These are phyloP conservation scores for Beroe forskalii DNA, from an alignment of 37 sponge, comb jelly and placozoan genomes.

Conservation along the genomic window DNA sequence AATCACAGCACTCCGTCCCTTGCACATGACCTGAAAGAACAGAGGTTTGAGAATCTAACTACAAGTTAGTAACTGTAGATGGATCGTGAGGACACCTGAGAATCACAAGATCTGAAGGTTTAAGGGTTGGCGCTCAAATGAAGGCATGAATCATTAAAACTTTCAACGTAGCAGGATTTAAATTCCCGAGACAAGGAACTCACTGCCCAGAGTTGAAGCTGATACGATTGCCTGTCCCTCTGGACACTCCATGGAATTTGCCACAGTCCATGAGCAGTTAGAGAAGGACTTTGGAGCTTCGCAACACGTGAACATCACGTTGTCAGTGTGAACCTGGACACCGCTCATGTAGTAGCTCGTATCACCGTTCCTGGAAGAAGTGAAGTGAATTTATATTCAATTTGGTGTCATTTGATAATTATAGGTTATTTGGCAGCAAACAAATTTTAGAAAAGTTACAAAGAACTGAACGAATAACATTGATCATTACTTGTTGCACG, in stretches of 20 bases:
- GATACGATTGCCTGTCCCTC: background rate
- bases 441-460: too few species aligned
- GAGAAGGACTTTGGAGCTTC: constrained; percentile 14
- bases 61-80: too few species aligned
- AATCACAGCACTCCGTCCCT: constrained; percentile 5
- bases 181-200: background rate
- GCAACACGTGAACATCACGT: background rate
- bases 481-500: background rate
- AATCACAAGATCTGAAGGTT: too few species aligned
- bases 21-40: background rate
- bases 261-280: background rate
- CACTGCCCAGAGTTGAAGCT: background rate
- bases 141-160: too few species aligned
- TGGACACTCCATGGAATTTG: background rate
- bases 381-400: too few species aligned
- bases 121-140: too few species aligned
- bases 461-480: too few species aligned
- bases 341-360: background rate
- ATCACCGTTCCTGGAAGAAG: background rate
- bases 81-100: too few species aligned
- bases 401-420: too few species aligned
- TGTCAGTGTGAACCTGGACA: background rate
- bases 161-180: too few species aligned
- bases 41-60: too few species aligned
- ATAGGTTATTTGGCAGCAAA: too few species aligned